Conservation (phyloP, 1,140 invertebrate species). For the Bemisia tabaci region DNA sequence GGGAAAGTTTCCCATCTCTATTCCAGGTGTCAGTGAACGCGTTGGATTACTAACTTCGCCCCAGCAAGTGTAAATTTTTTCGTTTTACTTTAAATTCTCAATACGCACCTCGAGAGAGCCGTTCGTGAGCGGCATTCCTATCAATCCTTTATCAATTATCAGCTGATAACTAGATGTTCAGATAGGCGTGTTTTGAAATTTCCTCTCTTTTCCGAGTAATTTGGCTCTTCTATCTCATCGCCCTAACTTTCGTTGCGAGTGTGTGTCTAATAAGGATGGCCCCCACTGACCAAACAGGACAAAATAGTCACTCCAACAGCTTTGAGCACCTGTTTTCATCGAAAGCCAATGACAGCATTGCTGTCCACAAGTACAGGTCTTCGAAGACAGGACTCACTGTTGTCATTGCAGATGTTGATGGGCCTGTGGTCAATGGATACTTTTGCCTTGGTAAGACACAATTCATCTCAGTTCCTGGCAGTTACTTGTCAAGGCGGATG, state of each 20-base stretch:
- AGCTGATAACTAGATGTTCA: background rate
- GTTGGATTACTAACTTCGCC: too few species aligned
- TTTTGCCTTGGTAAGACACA: conserved; percentile 59
- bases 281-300: conserved; percentile 7
- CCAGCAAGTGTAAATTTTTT: too few species aligned
- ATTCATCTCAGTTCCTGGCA: too few species aligned
- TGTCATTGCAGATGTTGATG: conserved; percentile 67
- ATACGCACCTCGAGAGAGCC: too few species aligned
- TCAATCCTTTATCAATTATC: too few species aligned
- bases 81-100: too few species aligned
- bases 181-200: background rate
- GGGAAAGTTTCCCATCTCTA: too few species aligned
- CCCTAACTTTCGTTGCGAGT: background rate
- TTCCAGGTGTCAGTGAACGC: too few species aligned
- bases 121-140: too few species aligned
- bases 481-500: too few species aligned
- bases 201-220: background rate
- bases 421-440: conserved; percentile 72
- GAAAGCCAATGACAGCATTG: conserved; percentile 52
- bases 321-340: conserved; percentile 48
- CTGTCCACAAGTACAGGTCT: conserved; percentile 69
- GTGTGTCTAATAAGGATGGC: conserved; percentile 7
- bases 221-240: background rate
- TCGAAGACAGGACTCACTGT: conserved; percentile 61
- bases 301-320: background rate